A percentile compares a stretch with the other conserved stretches of the same genome.
Evolutionary conservation across 2,113 vertebrate species (phyloP).

Genomic region (Hucho hucho): DNA sequence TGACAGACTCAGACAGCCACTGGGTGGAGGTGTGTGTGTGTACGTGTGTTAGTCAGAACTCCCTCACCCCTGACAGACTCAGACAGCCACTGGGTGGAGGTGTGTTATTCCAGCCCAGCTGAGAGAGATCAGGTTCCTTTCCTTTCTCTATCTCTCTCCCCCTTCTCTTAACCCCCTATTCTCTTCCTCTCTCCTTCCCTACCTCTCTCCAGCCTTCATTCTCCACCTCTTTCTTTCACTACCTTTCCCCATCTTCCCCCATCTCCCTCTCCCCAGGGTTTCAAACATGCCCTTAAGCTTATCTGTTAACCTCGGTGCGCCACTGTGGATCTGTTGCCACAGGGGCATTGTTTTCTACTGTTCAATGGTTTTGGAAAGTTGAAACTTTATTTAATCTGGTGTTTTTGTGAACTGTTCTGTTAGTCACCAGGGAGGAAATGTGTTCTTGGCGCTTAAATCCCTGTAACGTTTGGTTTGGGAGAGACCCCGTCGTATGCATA

Average conservation of each 20-base stretch:
- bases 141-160: not conserved
- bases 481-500: conserved; percentile 34
- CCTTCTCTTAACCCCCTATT: not conserved
- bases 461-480: conserved; percentile 65
- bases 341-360: conserved; percentile 47
- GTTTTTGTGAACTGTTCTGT: conserved; percentile 60
- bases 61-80: conserved; percentile 30
- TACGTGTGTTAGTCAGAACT: too few relatives aligned
- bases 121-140: conserved; percentile 31
- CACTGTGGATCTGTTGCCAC: conserved; percentile 46
- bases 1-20: conserved; percentile 47
- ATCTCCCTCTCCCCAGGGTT: conserved; percentile 24
- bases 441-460: conserved; percentile 60
- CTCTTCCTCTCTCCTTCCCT: not conserved
- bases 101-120: conserved; percentile 39
- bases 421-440: conserved; percentile 59
- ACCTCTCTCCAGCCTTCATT: not conserved
- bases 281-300: conserved; percentile 61
- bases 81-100: conserved; percentile 57
- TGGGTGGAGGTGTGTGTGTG: conserved; percentile 42
- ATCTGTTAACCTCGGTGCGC: conserved; percentile 55
- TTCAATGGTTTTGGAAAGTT: conserved; percentile 55
- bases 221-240: not conserved
- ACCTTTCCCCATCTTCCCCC: conserved; percentile 8
- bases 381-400: conserved; percentile 63